Evolutionary conservation across 1,140 invertebrate species (phyloP), one percentile per base, ranked within the genome.

Genomic region (Drosophila repletoides): DNA sequence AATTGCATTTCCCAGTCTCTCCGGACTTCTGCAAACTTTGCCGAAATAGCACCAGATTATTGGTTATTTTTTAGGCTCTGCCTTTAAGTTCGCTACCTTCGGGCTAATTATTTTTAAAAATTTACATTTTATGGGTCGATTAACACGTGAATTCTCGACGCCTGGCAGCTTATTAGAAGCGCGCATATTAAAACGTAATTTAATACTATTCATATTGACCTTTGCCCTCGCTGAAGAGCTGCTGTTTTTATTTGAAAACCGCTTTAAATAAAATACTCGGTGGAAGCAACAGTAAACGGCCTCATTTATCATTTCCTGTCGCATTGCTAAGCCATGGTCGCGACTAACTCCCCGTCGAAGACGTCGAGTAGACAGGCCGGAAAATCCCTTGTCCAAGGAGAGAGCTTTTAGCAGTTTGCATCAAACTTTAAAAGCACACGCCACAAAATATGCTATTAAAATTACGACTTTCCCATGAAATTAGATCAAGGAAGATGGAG

Each of bases 41-140:
- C 29, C 49, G 9, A 12, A 38, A n/a, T n/a, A n/a, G n/a, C n/a
- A n/a, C 31, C 59, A 58, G 69, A 84, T 84, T 84, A 84, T 83
- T 81, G 76, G 69, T 72, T 72, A 21, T 38, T 48, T 60, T 43
- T 22, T 31, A 43, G 31, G 52, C 55, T 28, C n/a, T 22, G 10
- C 49, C 19, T 38, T 19, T 14, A 5, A 17, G 4, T 5, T 14
- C 3, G 6, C 7, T 7, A 21, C 36, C 41, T 46, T 72, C 55
- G 60, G 22, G 26, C 65, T 83, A 83, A 83, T 83, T 84, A 51
- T 83, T 84, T 83, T 74, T 58, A 76, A 81, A 72, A 58, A 76
- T 77, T 48, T 55, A 41, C 34, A 68, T 61, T 75, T 79, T 28
- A 66, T 43, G 38, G 28, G 26, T 72, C 33, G 56, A 45, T 58